Evolutionary conservation across 2,113 vertebrate genomes (phyloP).

Genomic region (Scopus umbretta): DNA sequence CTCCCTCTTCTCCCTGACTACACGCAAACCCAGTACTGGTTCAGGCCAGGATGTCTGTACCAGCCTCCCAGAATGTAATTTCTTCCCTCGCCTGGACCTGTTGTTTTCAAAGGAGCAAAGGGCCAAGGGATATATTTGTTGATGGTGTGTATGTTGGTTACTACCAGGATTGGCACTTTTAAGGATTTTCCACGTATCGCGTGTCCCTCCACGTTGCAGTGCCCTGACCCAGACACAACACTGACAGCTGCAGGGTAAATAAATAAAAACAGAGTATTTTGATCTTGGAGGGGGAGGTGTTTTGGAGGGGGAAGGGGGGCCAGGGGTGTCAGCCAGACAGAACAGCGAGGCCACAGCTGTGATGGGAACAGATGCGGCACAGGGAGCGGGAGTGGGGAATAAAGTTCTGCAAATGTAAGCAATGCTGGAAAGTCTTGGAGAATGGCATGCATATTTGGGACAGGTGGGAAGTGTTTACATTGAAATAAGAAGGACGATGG

Average conservation of each 20-base stretch:
- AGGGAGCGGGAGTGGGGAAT: constrained; percentile 56
- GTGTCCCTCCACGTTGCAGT: constrained; percentile 70
- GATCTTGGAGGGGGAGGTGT: constrained; percentile 60
- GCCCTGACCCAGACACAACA: constrained; percentile 93
- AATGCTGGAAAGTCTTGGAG: constrained; percentile 80
- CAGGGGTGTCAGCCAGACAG: constrained; percentile 62
- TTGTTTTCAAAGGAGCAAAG: constrained; percentile 11
- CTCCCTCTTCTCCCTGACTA: background rate
- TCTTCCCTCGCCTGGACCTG: constrained; percentile 10
- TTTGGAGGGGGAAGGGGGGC: background rate
- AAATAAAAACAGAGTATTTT: constrained; percentile 91
- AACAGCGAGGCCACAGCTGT: constrained; percentile 73
- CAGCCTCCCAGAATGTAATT: background rate
- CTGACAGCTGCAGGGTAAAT: constrained; percentile 88
- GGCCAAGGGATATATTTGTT: constrained; percentile 70
- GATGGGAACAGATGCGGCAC: constrained; percentile 79
- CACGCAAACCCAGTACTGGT: accelerated
- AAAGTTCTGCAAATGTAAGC: constrained; percentile 75
- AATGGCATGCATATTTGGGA: constrained; percentile 80
- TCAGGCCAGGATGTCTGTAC: background rate
- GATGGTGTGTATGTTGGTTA: constrained; percentile 72
- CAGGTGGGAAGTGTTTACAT: constrained; percentile 93
- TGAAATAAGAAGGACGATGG: constrained; percentile 77
- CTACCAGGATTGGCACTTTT: constrained; percentile 79
- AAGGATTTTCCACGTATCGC: constrained; percentile 77